phyloP scores from a whole-genome alignment of 2,888 invertebrate species.

The Eumerus sabulonum region DNA sequence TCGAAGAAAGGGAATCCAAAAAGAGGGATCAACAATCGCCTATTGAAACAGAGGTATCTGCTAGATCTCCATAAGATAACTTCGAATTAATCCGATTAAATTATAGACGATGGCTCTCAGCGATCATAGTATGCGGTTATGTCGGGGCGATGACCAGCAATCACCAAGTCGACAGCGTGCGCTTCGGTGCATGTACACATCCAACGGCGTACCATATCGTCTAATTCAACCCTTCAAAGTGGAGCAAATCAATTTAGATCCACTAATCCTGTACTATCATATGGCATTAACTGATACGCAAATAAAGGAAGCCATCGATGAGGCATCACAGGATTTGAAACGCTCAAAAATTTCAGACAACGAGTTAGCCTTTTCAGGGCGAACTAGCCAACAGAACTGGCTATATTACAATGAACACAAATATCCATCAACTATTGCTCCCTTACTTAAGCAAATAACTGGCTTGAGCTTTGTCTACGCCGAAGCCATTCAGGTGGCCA shows the following conservation, averaged over 20 bases:
- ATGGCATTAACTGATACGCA: slow-evolving; percentile 59
- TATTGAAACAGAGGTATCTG: not conserved
- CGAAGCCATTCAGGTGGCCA: slow-evolving; percentile 68
- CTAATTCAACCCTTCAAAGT: slow-evolving; percentile 69
- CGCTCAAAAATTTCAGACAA: slow-evolving; percentile 64
- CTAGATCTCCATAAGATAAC: no score
- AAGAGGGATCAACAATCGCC: slow-evolving; percentile 11
- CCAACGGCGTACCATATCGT: slow-evolving; percentile 70
- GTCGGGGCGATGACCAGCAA: slow-evolving; percentile 80
- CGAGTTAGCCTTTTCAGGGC: slow-evolving; percentile 20
- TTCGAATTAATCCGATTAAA: no score
- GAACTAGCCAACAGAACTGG: slow-evolving; percentile 70
- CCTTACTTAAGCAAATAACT: slow-evolving; percentile 70
- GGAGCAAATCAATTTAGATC: slow-evolving; percentile 69
- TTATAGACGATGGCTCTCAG: no score
- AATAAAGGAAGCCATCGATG: slow-evolving; percentile 52
- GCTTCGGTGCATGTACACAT: slow-evolving; percentile 74
- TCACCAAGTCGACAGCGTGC: slow-evolving; percentile 74
- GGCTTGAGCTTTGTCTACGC: slow-evolving; percentile 68
- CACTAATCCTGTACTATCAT: slow-evolving; percentile 67
- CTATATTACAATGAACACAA: slow-evolving; percentile 31
- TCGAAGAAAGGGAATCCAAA: slow-evolving; percentile 1
- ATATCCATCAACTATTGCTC: slow-evolving; percentile 57
- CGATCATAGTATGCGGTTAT: slow-evolving; percentile 67
- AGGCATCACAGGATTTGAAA: slow-evolving; percentile 35